Conservation (phyloP, 2,888 invertebrate genomes). For the Drosophila niveifrons region DNA sequence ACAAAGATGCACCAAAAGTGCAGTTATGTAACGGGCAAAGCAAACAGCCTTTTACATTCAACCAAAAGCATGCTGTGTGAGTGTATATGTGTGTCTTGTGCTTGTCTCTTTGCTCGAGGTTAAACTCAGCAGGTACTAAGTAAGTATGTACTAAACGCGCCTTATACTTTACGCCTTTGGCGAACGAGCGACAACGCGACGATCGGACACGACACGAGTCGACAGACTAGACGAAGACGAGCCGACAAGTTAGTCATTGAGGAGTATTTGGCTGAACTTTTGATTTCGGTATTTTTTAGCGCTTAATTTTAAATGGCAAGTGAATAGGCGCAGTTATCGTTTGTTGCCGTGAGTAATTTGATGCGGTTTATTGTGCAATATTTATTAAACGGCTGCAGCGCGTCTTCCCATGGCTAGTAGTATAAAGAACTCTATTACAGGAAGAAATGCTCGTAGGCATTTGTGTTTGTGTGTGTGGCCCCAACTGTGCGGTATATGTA, state of each 20-base stretch:
- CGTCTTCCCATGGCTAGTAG: constrained; percentile 17
- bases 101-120: constrained; percentile 56
- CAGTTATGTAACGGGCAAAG: constrained; percentile 73
- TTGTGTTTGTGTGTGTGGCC: constrained; percentile 10
- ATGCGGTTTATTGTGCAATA: constrained; percentile 25
- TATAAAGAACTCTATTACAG: constrained; percentile 13
- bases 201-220: not conserved
- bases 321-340: constrained; percentile 24
- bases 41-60: constrained; percentile 69
- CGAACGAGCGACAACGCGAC: constrained; percentile 10
- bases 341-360: constrained; percentile 30
- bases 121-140: constrained; percentile 41
- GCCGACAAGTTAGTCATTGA: constrained; percentile 47
- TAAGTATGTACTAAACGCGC: constrained; percentile 30
- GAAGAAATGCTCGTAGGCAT: not conserved
- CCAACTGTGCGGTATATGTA: constrained; percentile 20
- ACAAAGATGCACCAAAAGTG: constrained; percentile 69
- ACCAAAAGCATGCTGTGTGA: constrained; percentile 41
- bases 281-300: constrained; percentile 33
- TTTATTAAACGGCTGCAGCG: constrained; percentile 20
- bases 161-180: constrained; percentile 44
- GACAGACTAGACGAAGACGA: not conserved
- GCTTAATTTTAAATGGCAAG: constrained; percentile 52
- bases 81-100: constrained; percentile 32
- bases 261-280: constrained; percentile 58